Base-by-base conservation (phyloP, 1,140 invertebrate genomes). In the Magallana gigas region DNA sequence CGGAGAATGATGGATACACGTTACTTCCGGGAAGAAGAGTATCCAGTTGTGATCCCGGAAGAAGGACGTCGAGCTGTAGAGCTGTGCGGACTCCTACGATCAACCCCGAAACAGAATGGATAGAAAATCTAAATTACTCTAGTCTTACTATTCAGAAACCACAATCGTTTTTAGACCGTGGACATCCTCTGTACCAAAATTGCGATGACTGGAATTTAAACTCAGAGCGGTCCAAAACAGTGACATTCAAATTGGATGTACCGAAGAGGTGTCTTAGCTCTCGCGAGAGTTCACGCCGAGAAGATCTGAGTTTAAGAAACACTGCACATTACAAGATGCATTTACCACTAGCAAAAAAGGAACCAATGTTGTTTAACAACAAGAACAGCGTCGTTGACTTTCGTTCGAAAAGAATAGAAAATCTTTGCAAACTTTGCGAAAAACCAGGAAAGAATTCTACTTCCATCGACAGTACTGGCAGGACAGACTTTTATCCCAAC, bases 391-490 rank as follows among this genome's bases (percentile, higher is more conserved):
- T 29, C 36, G 8, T 76, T 11, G 68, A 76, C 36, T 76, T 76
- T 4, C 68, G 29, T 11, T 76, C 68, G 36, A 76, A 76, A 9
- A 76, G 68, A 76, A 29, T 76, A 29, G 68, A 76, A 76, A 76
- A 76, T 76, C 68, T 76, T 29, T 76, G 68, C 12, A 76, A 76
- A 76, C 68, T 76, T 29, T 76, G 68, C 68, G 68, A 76, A 29
- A 76, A 76, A 76, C 8, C 7, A 29, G 68, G 18, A 76, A 76
- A 12, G 23, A 2, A 9, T 8, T 12, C 18, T 12, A 23, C 18
- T 8, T 12, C 18, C 4, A 23, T 7, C 11, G 23, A 76, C 23
- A 76, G 18, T 29, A 23, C 23, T 23, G 23, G 23, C 23, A 76
- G 36, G 29, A 76, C 23, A 76, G 8, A 48, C 36, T 48, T 48